Base-by-base conservation (phyloP, 2,888 invertebrate species). In the Apamea anceps region DNA sequence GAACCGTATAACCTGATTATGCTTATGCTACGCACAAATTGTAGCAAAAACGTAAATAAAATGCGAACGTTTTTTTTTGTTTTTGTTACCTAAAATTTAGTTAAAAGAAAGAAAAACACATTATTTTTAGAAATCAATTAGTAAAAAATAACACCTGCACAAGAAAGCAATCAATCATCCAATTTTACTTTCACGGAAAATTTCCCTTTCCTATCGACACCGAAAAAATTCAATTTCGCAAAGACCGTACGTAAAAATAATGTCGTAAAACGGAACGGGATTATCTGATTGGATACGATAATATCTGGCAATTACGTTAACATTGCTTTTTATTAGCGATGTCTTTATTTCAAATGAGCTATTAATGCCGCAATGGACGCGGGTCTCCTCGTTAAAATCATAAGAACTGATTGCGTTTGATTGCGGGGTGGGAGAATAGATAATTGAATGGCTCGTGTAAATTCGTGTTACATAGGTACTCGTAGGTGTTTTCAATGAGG, bases 251-350 rank as follows among this genome's bases (percentile, higher is more conserved):
- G 87, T 88, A 87, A 85, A 88, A 87, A 89, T 85, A 88, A 88
- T 87, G 84, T 82, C 87, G 84, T 88, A 88, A 89, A 89, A 89
- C 72, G 78, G 82, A 85, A 89, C 83, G 85, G 79, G 81, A 88
- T 89, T 85, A 89, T 87, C 85, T 88, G 87, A 89, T 89, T 88
- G 87, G 84, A 85, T 81, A 65, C 82, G 87, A 88, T 89, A 85
- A 89, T 85, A 85, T 85, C 80, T 77, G 42, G 76, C 87, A 85
- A 87, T 89, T 85, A 88, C 82, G 78, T 77, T 85, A 86, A 75
- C 85, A 89, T 89, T 85, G 81, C 84, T 88, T 89, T 89, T 89
- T 89, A 89, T 88, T 85, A 74, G 57, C 82, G 77, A 85, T 87
- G 84, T 82, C 87, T 89, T 88, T 89, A 89, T 89, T 87, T 87